Evolutionary conservation across 2,888 invertebrate species (phyloP).

Genomic region (Mythimna impura): DNA sequence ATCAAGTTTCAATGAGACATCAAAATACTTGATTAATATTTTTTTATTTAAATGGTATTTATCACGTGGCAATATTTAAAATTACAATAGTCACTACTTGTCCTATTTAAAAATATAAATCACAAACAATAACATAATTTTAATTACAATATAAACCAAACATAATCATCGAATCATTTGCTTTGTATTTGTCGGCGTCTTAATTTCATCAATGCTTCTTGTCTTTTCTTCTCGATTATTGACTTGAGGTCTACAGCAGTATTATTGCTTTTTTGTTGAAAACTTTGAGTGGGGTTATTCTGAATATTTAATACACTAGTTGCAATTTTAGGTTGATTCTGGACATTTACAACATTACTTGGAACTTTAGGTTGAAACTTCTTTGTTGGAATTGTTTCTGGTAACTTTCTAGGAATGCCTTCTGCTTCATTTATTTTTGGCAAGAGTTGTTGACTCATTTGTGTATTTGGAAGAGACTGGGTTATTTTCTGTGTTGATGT

Average conservation of each 20-base stretch:
- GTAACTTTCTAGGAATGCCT: conserved; percentile 30
- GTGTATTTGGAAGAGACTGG: conserved; percentile 52
- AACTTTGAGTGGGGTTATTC: conserved; percentile 47
- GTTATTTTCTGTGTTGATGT: conserved; percentile 75
- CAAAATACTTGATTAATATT: conserved; percentile 7
- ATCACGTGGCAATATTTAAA: conserved; percentile 45
- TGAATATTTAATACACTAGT: conserved; percentile 57
- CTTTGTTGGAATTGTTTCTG: conserved; percentile 35
- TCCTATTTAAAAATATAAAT: conserved; percentile 40
- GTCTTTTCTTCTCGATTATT: conserved; percentile 86
- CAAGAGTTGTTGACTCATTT: conserved; percentile 33
- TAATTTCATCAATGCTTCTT: conserved; percentile 86
- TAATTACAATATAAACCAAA: conserved; percentile 43
- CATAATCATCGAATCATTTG: conserved; percentile 56
- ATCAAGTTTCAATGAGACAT: conserved; percentile 3
- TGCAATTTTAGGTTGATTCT: conserved; percentile 67
- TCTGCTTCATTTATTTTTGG: conserved; percentile 47
- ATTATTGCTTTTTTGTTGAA: conserved; percentile 53
- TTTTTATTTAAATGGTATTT: conserved; percentile 33
- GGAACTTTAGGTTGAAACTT: conserved; percentile 74
- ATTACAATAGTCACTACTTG: conserved; percentile 46
- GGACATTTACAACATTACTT: conserved; percentile 55
- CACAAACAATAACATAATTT: conserved; percentile 59
- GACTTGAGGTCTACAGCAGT: conserved; percentile 74
- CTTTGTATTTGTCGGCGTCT: conserved; percentile 79